These are phyloP conservation scores for Megaustenia siamemsis DNA, from an alignment of 2,888 invertebrate genomes.

Conservation along the genomic window DNA sequence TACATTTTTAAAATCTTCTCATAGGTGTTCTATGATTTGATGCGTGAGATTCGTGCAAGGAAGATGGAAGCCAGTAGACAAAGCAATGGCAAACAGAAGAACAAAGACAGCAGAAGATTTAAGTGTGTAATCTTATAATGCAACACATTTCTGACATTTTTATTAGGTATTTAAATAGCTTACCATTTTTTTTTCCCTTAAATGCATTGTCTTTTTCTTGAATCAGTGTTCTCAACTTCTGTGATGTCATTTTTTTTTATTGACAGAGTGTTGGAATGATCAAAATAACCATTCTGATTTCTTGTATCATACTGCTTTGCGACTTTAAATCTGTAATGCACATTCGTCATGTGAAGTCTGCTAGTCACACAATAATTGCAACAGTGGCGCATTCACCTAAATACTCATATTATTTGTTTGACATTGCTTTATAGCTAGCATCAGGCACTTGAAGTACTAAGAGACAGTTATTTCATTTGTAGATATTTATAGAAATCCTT, in stretches of 20 bases:
- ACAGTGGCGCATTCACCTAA: not conserved
- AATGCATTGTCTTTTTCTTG: not conserved
- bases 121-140: constrained; percentile 77
- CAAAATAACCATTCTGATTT: not conserved
- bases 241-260: not conserved
- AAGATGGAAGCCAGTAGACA: constrained; percentile 83
- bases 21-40: constrained; percentile 99
- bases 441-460: too few species aligned
- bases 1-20: not conserved
- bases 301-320: not conserved
- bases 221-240: not conserved
- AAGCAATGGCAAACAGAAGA: constrained; percentile 74
- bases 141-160: not conserved
- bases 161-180: not conserved
- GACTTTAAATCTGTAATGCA: not conserved
- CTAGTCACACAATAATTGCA: not conserved
- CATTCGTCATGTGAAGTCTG: not conserved
- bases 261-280: not conserved
- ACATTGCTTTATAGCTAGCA: too few species aligned
- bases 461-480: too few species aligned
- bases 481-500: too few species aligned
- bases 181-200: too few species aligned
- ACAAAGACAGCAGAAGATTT: constrained; percentile 70
- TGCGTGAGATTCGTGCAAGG: constrained; percentile 98
- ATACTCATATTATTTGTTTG: too few species aligned